phyloP scores from a whole-genome alignment of 1,140 invertebrate genomes.

The Drosophila mauritiana region DNA sequence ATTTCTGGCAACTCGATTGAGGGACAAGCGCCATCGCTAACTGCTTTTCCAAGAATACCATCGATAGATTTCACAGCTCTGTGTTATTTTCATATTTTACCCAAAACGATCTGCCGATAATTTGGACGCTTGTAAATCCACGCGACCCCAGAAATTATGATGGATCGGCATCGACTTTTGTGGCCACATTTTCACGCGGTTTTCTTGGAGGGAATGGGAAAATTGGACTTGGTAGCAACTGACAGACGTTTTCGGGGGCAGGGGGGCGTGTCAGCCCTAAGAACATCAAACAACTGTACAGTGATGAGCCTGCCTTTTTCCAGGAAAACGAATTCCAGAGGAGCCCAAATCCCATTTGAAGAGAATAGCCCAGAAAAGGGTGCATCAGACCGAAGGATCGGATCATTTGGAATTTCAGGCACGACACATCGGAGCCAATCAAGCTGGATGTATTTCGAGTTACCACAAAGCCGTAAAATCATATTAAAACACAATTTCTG shows the following conservation, averaged over 20 bases:
- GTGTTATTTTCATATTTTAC: constrained; percentile 55
- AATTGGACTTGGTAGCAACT: constrained; percentile 56
- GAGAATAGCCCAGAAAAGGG: constrained; percentile 43
- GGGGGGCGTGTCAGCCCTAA: constrained; percentile 48
- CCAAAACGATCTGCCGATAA: constrained; percentile 57
- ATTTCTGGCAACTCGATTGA: constrained; percentile 51
- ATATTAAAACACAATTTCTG: constrained; percentile 83
- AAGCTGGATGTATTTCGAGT: constrained; percentile 38
- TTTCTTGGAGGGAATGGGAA: constrained; percentile 31
- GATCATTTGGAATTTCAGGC: constrained; percentile 64
- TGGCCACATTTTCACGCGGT: constrained; percentile 71
- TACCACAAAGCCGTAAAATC: constrained; percentile 74
- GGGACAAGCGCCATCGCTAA: constrained; percentile 11
- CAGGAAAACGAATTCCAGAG: constrained; percentile 49
- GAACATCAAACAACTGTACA: constrained; percentile 57
- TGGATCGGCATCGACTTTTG: constrained; percentile 61
- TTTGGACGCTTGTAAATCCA: constrained; percentile 80
- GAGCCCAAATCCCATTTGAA: constrained; percentile 56
- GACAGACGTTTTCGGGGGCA: constrained; percentile 59
- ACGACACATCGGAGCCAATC: constrained; percentile 55
- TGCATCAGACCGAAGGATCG: constrained; percentile 49
- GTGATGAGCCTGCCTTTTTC: constrained; percentile 44
- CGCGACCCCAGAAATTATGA: constrained; percentile 76
- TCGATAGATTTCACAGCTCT: constrained; percentile 67
- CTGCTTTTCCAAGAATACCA: constrained; percentile 46